Conservation (phyloP, 2,888 invertebrate genomes). For the Anoncus sp. region DNA sequence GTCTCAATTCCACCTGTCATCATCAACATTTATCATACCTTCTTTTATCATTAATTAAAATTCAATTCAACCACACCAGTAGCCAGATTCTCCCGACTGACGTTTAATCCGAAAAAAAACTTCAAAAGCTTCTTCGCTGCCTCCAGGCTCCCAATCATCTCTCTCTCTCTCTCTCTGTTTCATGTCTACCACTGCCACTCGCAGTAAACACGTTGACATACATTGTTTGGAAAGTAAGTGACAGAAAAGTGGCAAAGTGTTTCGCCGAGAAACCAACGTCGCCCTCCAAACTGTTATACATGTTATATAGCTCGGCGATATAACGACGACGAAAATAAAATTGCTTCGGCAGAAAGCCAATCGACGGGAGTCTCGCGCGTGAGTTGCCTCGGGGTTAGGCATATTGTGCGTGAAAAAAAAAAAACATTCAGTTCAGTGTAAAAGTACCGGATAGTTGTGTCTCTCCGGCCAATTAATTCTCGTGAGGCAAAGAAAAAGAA, state of each 20-base stretch:
- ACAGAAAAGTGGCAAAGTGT: conserved; percentile 47
- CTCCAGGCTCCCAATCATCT: neutral
- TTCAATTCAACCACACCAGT: neutral
- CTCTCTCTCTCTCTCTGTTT: conserved; percentile 6
- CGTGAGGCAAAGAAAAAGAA: neutral
- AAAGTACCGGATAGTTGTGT: conserved; percentile 32
- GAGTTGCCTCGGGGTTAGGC: neutral
- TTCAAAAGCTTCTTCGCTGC: conserved; percentile 35
- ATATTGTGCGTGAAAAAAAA: conserved; percentile 9
- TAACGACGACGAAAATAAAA: conserved; percentile 62
- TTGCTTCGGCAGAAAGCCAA: conserved; percentile 59
- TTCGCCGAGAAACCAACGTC: conserved; percentile 39
- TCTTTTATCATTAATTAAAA: neutral
- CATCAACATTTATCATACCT: neutral
- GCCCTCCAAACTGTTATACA: conserved; percentile 15
- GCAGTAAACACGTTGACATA: conserved; percentile 57
- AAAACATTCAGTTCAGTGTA: conserved; percentile 26
- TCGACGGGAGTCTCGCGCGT: conserved; percentile 24
- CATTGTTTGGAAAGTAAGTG: conserved; percentile 59
- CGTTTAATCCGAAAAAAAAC: conserved; percentile 34
- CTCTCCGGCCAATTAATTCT: conserved; percentile 46
- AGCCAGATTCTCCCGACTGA: neutral
- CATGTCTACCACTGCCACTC: neutral
- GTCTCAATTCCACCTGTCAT: too few species aligned
- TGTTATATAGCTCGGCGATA: conserved; percentile 18